Conservation (phyloP, 2,113 vertebrate species). For the Catagonus wagneri region DNA sequence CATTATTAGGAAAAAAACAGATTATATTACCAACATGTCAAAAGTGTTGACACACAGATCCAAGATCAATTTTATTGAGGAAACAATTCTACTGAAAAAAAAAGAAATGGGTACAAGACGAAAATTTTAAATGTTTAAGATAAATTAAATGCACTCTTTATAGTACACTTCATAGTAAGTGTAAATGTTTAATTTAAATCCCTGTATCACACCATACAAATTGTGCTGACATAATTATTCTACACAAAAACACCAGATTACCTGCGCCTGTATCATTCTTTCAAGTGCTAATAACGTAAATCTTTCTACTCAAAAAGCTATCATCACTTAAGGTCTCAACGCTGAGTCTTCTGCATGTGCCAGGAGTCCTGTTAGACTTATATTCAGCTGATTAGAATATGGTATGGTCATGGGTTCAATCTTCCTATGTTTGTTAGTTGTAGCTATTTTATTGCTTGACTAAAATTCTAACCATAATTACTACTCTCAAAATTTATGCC, state of each 20-base stretch:
- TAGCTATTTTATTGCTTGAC: constrained; percentile 17
- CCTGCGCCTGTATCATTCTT: neutral
- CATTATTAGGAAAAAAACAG: neutral
- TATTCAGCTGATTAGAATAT: neutral
- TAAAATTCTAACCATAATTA: neutral
- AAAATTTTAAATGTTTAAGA: neutral
- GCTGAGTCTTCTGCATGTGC: neutral
- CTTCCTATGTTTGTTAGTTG: neutral
- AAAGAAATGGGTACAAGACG: neutral
- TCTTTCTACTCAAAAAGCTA: neutral
- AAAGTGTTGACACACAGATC: neutral
- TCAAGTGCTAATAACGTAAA: neutral
- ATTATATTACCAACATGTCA: constrained; percentile 2
- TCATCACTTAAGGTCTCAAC: neutral
- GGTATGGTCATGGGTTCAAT: neutral
- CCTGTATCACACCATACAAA: neutral
- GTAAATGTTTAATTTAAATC: constrained; percentile 21
- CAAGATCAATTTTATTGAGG: constrained; percentile 23
- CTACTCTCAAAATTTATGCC: neutral
- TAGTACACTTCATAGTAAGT: neutral
- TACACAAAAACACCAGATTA: neutral
- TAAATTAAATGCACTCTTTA: neutral
- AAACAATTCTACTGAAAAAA: constrained; percentile 45
- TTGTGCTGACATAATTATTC: neutral
- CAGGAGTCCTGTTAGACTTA: neutral